Base-by-base conservation (phyloP, 2,797 vertebrate genomes). In the Gymnodraco acuticeps region DNA sequence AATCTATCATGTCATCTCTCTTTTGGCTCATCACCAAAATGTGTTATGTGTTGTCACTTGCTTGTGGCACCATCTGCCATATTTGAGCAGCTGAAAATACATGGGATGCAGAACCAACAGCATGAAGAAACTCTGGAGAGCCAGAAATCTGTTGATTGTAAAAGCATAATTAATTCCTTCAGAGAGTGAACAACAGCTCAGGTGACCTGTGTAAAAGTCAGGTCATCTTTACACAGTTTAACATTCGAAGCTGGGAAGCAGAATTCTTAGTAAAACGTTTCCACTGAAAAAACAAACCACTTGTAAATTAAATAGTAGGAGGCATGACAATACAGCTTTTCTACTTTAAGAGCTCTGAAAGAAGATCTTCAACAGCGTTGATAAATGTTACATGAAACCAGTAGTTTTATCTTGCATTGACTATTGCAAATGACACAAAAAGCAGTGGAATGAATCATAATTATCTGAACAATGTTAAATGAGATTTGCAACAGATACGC, bases 1-100 rank as follows among this genome's bases (percentile, higher is more conserved):
- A 46, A 75, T 51, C 20, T 31, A 70, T 75, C 71, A 60, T 71
- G 20, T 73, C 47, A 48, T 51, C 31, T 61, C 74, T 31, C 53
- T 70, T 56, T 81, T 62, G 56, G 48, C 47, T 56, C 16, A 0
- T 58, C 70, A 58, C 55, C 41, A 69, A 31, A 73, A 45, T 58
- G 17, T 68, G 53, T 71, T 60, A 20, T 56, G 76, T 16, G 47
- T n/a, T n/a, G 48, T 74, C 69, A 73, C 65, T 81, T 62, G 61
- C 68, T 82, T 27, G 72, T 73, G 51, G 56, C 64, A 73, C 45
- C 59, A 74, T 68, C 74, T 84, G 74, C 48, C 73, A 81, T 9
- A 43, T 43, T 58, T 42, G 45, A 64, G 59, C 65, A 77, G 46
- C 59, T 77, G 64, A 69, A 77, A 62, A 67, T 48, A 43, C 45